Conservation (phyloP, 2,797 vertebrate species). For the Spinibarbus caldwelli region DNA sequence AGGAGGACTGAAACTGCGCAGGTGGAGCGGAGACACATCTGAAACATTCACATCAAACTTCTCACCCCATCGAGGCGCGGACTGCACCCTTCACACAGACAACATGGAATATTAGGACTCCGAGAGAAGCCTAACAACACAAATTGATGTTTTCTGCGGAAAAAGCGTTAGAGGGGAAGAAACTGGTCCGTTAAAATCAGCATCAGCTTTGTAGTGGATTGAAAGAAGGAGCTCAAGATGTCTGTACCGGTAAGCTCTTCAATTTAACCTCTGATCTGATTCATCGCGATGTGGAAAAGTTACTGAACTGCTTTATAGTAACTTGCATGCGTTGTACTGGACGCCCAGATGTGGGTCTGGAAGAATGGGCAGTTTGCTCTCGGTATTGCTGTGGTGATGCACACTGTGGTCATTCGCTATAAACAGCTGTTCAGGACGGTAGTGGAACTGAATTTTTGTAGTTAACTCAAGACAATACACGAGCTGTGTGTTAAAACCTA, state of each 20-base stretch:
- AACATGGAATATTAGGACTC: constrained; percentile 64
- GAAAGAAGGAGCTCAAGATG: constrained; percentile 67
- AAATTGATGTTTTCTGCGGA: constrained; percentile 47
- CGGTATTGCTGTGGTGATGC: not conserved
- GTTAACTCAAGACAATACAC: not conserved
- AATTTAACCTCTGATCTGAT: not conserved
- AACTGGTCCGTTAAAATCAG: constrained; percentile 30
- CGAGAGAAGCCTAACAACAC: constrained; percentile 39
- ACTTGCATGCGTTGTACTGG: not conserved
- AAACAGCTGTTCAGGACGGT: constrained; percentile 1
- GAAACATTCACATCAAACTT: constrained; percentile 46
- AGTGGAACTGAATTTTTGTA: not conserved
- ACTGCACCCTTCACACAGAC: constrained; percentile 14
- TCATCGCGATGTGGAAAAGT: constrained; percentile 9
- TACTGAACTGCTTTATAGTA: not conserved
- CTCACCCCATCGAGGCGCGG: constrained; percentile 24
- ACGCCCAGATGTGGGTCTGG: not conserved
- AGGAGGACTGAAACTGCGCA: constrained; percentile 29
- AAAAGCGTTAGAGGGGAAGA: constrained; percentile 48
- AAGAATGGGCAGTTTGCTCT: not conserved
- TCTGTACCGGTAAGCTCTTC: constrained; percentile 78
- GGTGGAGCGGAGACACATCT: constrained; percentile 52
- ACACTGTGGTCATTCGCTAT: not conserved
- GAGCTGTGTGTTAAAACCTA: not conserved
- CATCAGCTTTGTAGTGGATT: constrained; percentile 34